These are phyloP conservation scores for Carollia perspicillata DNA, from an alignment of 2,113 vertebrate species.

Conservation along the genomic window DNA sequence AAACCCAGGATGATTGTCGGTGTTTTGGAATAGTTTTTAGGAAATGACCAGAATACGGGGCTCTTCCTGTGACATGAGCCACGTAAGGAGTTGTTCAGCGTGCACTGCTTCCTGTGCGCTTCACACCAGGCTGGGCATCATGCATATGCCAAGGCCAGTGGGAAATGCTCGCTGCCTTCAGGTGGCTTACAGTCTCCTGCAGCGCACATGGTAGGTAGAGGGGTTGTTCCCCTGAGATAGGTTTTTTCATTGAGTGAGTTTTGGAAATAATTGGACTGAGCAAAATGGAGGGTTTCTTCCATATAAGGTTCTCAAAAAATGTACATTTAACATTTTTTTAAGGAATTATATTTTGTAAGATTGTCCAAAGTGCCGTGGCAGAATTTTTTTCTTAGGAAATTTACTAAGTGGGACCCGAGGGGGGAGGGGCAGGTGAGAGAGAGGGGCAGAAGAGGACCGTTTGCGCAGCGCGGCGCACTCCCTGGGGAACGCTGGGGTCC, in stretches of 20 bases:
- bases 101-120: neutral
- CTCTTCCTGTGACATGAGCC: neutral
- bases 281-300: neutral
- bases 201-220: neutral
- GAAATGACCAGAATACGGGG: neutral
- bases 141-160: neutral
- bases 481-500: neutral
- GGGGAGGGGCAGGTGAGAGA: neutral
- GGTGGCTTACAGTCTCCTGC: neutral
- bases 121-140: neutral
- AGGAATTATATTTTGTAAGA: neutral
- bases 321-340: neutral
- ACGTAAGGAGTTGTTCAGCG: neutral
- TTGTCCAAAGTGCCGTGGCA: neutral
- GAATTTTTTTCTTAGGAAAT: neutral
- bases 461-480: neutral
- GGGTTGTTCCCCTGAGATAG: neutral
- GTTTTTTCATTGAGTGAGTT: neutral
- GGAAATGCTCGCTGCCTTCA: neutral
- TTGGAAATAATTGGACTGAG: neutral
- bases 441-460: neutral
- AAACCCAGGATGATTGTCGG: neutral
- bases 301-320: neutral
- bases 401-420: neutral
- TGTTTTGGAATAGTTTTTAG: conserved; percentile 7